A percentile compares a stretch with the other conserved stretches of the same genome.
Evolutionary conservation across 2,113 vertebrate genomes (phyloP).

Genomic region (Mellivora capensis): DNA sequence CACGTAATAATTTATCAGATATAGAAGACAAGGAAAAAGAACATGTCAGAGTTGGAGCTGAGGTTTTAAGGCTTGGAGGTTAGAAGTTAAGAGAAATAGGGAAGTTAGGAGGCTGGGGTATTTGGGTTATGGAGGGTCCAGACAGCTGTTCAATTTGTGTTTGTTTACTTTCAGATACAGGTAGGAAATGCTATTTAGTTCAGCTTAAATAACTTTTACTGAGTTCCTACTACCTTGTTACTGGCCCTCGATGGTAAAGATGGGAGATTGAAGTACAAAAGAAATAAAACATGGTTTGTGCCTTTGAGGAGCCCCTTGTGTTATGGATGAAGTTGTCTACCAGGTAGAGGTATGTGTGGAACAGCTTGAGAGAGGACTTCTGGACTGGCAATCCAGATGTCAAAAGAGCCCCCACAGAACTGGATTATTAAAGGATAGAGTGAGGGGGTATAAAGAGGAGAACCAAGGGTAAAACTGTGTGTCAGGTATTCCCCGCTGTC

Average conservation of each 20-base stretch:
- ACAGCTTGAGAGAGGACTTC: background rate
- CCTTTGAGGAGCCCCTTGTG: background rate
- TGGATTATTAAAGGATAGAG: background rate
- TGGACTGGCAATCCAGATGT: background rate
- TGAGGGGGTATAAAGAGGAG: background rate
- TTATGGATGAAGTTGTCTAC: background rate
- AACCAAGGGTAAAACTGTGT: background rate
- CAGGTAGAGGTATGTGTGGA: background rate
- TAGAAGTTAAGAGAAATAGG: conserved; percentile 34
- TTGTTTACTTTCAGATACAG: background rate
- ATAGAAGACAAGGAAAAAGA: background rate
- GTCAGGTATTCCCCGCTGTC: background rate
- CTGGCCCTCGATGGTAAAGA: background rate
- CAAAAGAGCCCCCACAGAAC: background rate
- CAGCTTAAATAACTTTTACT: background rate
- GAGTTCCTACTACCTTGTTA: background rate
- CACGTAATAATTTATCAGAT: background rate
- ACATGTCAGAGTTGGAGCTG: background rate
- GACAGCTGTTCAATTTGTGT: conserved; percentile 28
- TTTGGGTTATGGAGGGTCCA: background rate
- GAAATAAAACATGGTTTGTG: background rate
- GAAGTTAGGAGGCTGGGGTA: background rate
- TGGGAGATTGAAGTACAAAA: background rate
- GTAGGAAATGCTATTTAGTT: background rate
- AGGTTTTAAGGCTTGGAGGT: background rate